Evolutionary conservation across 2,888 invertebrate species (phyloP).

Genomic region (Perdita meconis): DNA sequence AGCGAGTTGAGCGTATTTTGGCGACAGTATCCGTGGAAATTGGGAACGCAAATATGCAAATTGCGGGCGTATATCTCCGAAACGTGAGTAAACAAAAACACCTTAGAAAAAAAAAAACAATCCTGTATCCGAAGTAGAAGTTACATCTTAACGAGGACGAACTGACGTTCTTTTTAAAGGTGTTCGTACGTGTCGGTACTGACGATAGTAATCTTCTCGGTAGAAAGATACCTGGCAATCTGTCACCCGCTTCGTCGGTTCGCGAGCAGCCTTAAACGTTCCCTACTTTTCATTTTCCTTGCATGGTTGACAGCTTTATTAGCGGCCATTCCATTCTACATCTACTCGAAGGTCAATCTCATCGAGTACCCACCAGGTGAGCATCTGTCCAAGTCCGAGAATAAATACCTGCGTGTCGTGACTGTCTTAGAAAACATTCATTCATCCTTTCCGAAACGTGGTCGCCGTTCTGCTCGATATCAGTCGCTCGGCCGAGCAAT

Average conservation of each 20-base stretch:
- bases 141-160: not conserved
- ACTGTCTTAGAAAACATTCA: not conserved
- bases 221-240: slow-evolving; percentile 95
- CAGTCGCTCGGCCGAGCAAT: too few relatives aligned
- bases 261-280: slow-evolving; percentile 92
- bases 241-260: slow-evolving; percentile 94
- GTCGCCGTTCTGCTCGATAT: too few relatives aligned
- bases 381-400: slow-evolving; percentile 12
- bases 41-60: slow-evolving; percentile 92
- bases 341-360: slow-evolving; percentile 90
- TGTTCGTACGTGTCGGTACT: slow-evolving; percentile 95
- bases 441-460: too few relatives aligned
- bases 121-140: not conserved
- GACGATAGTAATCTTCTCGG: slow-evolving; percentile 95
- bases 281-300: slow-evolving; percentile 90
- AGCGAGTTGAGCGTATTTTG: slow-evolving; percentile 93
- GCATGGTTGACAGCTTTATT: slow-evolving; percentile 91
- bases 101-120: too few relatives aligned
- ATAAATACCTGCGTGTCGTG: not conserved
- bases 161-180: slow-evolving; percentile 85
- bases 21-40: slow-evolving; percentile 94
- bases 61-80: slow-evolving; percentile 92
- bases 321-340: slow-evolving; percentile 90
- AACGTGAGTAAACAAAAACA: slow-evolving; percentile 87
- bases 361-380: slow-evolving; percentile 89